These are phyloP conservation scores for Argyresthia albistria DNA, from an alignment of 2,888 invertebrate species.

Conservation along the genomic window DNA sequence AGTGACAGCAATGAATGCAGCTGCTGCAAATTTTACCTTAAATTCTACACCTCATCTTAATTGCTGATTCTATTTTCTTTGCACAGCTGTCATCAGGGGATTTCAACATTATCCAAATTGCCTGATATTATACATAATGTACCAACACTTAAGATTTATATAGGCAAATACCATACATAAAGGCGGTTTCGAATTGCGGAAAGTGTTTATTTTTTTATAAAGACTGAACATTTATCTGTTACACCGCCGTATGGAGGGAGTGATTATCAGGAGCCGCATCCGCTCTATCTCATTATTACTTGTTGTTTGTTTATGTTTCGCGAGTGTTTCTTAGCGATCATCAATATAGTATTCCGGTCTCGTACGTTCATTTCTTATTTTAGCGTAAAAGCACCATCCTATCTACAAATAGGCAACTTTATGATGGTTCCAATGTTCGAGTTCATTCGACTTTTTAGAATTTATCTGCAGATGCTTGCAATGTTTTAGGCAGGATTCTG, in stretches of 20 bases:
- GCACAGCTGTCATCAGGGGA: constrained; percentile 14
- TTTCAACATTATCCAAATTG: constrained; percentile 15
- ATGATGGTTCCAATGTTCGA: background rate
- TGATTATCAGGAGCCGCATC: constrained; percentile 15
- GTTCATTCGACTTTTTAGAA: constrained; percentile 13
- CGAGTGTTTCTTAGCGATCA: constrained; percentile 31
- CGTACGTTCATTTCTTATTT: background rate
- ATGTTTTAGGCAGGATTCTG: too few relatives aligned
- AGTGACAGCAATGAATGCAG: background rate
- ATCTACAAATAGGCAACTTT: background rate
- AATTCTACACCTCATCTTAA: constrained; percentile 9
- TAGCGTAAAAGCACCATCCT: background rate
- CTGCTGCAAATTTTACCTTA: background rate
- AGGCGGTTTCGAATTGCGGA: too few relatives aligned
- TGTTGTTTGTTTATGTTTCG: constrained; percentile 29
- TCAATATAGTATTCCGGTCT: constrained; percentile 17
- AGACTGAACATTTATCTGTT: too few relatives aligned
- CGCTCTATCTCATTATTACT: constrained; percentile 19
- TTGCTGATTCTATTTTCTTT: constrained; percentile 17
- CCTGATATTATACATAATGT: too few relatives aligned
- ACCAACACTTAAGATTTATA: too few relatives aligned
- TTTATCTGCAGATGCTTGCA: too few relatives aligned
- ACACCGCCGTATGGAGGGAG: background rate
- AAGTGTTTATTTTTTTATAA: too few relatives aligned
- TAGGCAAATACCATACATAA: too few relatives aligned